Base-by-base conservation (phyloP, 2,888 invertebrate species). In the Augiades crinisus region DNA sequence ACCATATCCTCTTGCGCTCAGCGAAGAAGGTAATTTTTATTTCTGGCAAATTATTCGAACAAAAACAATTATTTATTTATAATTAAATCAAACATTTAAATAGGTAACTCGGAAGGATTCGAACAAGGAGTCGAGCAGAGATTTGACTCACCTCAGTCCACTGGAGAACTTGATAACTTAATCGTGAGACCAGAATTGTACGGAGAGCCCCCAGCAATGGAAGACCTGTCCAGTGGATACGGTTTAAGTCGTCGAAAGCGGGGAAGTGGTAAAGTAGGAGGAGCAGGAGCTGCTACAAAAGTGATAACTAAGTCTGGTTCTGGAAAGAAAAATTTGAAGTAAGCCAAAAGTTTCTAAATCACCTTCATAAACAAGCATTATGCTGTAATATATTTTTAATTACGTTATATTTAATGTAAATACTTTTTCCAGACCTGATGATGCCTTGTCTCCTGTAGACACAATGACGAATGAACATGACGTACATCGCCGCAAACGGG, bases 141-240 rank as follows among this genome's bases (percentile, higher is more conserved):
- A 31, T 86, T 75, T 60, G 85, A 87, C 54, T 68, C 78, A 12
- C 72, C 80, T 1, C 78, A 81, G 53, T 70, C 83, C 0, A 85
- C 72, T 41, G 83, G 83, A 5, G 87, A 85, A 57, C 72, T 92
- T 24, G 91, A 92, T 66, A 92, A 92, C 64, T 91, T 92, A 36
- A 91, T 93, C 53, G 86, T 92, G 83, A 90, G 92, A 62, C 91
- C 92, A 6, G 92, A 92, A 65, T 62, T 92, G 55, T 92, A 92
- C 57, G 92, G 91, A 1, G 92, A 92, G 63, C 92, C 92, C 6
- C 90, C 91, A 16, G 86, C 91, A 5, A 83, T 92, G 79, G 86
- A 85, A 55, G 71, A 77, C 17, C 57, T 88, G 22, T 69, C 85
- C 3, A 61, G 78, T 19, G 75, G 75, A 10, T 85, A 86, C 57